These are phyloP conservation scores for Sebastes vulpes DNA, from an alignment of 2,797 vertebrate genomes.

Conservation along the genomic window DNA sequence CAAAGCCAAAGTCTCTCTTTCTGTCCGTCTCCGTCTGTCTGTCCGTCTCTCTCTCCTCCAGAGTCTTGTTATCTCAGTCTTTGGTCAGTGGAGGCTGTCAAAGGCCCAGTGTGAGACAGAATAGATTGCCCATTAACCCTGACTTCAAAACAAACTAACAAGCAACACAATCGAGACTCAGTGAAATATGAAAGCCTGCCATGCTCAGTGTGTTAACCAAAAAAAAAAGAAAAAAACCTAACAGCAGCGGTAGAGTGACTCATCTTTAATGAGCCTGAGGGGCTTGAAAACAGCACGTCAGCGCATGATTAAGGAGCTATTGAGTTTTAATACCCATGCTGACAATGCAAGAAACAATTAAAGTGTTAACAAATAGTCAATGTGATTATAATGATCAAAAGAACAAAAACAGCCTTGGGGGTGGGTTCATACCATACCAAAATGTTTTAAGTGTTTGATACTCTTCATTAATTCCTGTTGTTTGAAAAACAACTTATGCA, in stretches of 20 bases:
- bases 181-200: constrained; percentile 23
- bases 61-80: constrained; percentile 73
- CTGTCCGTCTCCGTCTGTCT: neutral
- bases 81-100: constrained; percentile 71
- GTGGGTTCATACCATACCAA: neutral
- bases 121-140: constrained; percentile 51
- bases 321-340: constrained; percentile 8
- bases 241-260: constrained; percentile 1
- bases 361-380: constrained; percentile 8
- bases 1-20: neutral
- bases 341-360: constrained; percentile 26
- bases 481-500: neutral
- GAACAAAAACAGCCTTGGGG: neutral
- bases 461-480: neutral
- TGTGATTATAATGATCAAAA: neutral
- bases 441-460: neutral
- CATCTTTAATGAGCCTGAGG: constrained; percentile 44
- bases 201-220: neutral
- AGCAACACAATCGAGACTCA: constrained; percentile 29
- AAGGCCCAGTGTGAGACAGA: constrained; percentile 40
- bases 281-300: neutral
- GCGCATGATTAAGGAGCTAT: constrained; percentile 1
- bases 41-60: constrained; percentile 41
- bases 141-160: constrained; percentile 71
- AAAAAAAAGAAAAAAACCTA: neutral